A percentile compares a stretch with the other conserved stretches of the same genome.
phyloP scores from a whole-genome alignment of 2,888 invertebrate species.

The Lydus trimaculatus region DNA sequence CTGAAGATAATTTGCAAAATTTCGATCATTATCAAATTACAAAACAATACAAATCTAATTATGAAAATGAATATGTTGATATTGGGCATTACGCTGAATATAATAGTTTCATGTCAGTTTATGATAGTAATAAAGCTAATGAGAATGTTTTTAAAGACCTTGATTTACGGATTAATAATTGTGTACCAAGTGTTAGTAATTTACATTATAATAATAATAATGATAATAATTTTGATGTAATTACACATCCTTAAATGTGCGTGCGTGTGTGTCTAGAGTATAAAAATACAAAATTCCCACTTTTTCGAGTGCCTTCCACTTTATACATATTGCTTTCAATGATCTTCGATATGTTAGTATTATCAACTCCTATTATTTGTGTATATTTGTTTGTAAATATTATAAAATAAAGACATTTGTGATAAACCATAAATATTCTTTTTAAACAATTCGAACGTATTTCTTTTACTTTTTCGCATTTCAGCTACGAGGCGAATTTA shows the following conservation, averaged over 20 bases:
- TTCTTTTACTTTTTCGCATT: too few species aligned
- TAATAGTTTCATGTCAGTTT: slow-evolving; percentile 50
- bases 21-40: slow-evolving; percentile 40
- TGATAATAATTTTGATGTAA: slow-evolving; percentile 44
- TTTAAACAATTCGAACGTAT: not conserved
- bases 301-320: slow-evolving; percentile 42
- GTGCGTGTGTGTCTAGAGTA: too few species aligned
- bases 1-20: slow-evolving; percentile 43
- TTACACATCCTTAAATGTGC: slow-evolving; percentile 41
- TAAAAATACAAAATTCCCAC: slow-evolving; percentile 20
- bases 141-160: slow-evolving; percentile 55
- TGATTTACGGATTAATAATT: slow-evolving; percentile 54
- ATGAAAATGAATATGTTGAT: slow-evolving; percentile 50
- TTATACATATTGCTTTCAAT: slow-evolving; percentile 42
- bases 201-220: slow-evolving; percentile 41
- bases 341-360: slow-evolving; percentile 41
- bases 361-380: slow-evolving; percentile 38
- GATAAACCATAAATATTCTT: slow-evolving; percentile 19
- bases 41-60: slow-evolving; percentile 39
- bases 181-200: slow-evolving; percentile 39
- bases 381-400: slow-evolving; percentile 36
- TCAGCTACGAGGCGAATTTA: too few species aligned
- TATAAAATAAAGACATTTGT: slow-evolving; percentile 38
- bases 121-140: slow-evolving; percentile 51
- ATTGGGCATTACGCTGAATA: slow-evolving; percentile 55